phyloP scores from a whole-genome alignment of 2,797 vertebrate genomes.

The Necrosyrtes monachus region DNA sequence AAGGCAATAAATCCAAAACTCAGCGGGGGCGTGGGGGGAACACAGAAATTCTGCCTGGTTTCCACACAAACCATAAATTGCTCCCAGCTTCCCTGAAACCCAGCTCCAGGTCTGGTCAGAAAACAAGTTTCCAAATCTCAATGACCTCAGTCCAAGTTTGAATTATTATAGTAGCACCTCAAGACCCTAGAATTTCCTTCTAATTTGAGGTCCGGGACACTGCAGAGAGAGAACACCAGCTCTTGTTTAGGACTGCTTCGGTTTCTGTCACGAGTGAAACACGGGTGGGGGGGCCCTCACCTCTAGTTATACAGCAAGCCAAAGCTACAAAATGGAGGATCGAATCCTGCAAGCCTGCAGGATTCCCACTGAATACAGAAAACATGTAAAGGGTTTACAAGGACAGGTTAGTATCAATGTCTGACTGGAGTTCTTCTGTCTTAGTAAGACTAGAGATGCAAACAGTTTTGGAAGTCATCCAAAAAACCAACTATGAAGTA shows the following conservation, averaged over 20 bases:
- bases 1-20: conserved; percentile 27
- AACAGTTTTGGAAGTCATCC: neutral
- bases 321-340: neutral
- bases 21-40: neutral
- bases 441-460: neutral
- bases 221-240: neutral
- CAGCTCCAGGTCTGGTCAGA: neutral
- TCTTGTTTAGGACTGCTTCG: neutral
- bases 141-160: neutral
- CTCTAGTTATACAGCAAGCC: neutral
- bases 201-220: neutral
- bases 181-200: neutral
- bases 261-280: neutral
- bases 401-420: neutral
- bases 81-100: neutral
- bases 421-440: neutral
- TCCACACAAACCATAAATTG: conserved; percentile 33
- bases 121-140: neutral
- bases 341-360: neutral
- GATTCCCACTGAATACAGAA: neutral
- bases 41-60: conserved; percentile 48
- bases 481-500: neutral
- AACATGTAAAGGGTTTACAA: neutral
- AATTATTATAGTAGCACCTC: neutral
- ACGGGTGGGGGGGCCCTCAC: neutral